Evolutionary conservation across 2,797 vertebrate genomes (phyloP).

Genomic region (Nothura maculosa): DNA sequence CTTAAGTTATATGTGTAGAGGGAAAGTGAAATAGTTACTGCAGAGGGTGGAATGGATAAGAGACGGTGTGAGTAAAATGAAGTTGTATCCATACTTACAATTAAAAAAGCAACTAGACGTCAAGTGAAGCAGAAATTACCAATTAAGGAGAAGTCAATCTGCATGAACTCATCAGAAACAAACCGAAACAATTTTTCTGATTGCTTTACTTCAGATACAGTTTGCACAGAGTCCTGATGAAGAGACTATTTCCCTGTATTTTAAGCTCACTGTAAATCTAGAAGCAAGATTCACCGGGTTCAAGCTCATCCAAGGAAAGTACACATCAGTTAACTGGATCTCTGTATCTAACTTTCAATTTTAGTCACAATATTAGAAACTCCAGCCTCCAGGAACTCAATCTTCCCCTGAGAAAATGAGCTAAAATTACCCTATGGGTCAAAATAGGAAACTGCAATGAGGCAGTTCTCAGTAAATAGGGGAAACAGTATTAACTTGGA

Average conservation of each 20-base stretch:
- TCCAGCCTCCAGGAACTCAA: not conserved
- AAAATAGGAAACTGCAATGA: not conserved
- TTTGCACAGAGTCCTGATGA: not conserved
- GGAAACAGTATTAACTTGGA: not conserved
- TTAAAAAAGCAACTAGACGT: not conserved
- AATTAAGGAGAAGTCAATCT: not conserved
- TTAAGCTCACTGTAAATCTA: not conserved
- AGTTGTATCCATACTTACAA: not conserved
- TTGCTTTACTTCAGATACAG: not conserved
- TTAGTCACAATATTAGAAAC: not conserved
- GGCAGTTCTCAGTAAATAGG: not conserved
- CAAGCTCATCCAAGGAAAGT: not conserved
- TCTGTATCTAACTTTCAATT: not conserved
- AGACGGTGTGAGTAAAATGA: not conserved
- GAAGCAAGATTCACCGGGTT: not conserved
- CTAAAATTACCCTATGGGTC: not conserved
- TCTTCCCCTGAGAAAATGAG: not conserved
- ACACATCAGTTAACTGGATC: not conserved
- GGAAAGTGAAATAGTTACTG: not conserved
- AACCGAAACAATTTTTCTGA: not conserved
- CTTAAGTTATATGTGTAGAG: not conserved
- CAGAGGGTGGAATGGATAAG: not conserved
- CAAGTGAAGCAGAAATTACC: not conserved
- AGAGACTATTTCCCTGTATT: not conserved
- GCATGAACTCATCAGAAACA: not conserved